These are phyloP conservation scores for Orthonyx spaldingii DNA, from an alignment of 2,113 vertebrate genomes.

Conservation along the genomic window DNA sequence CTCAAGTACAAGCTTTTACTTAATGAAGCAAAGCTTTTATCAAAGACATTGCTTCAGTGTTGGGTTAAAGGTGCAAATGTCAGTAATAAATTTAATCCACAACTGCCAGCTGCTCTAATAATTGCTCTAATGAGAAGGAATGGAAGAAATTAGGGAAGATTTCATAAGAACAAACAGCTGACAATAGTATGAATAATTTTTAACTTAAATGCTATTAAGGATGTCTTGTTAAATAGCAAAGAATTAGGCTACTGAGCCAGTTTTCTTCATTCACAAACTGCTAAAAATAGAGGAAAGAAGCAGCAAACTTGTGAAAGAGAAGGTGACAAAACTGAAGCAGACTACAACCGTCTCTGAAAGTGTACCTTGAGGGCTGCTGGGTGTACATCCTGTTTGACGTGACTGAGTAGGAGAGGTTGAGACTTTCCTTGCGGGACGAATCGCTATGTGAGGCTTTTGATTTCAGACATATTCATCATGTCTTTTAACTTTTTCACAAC, in stretches of 20 bases:
- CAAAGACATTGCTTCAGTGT: neutral
- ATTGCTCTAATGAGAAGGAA: neutral
- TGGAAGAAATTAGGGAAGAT: neutral
- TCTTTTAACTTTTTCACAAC: neutral
- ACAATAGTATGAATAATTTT: neutral
- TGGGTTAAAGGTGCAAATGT: neutral
- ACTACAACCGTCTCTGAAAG: constrained; percentile 44
- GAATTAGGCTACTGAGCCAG: neutral
- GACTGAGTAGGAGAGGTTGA: constrained; percentile 77
- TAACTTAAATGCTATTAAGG: neutral
- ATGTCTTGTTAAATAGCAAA: neutral
- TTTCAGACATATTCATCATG: neutral
- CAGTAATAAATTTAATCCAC: neutral
- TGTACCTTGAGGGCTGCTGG: constrained; percentile 16
- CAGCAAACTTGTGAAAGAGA: constrained; percentile 45
- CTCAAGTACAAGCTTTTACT: neutral
- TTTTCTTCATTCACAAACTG: constrained; percentile 1
- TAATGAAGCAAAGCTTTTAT: neutral
- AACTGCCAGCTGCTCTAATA: neutral
- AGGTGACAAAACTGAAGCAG: neutral
- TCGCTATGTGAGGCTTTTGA: neutral
- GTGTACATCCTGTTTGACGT: constrained; percentile 72
- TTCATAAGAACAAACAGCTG: neutral
- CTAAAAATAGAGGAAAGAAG: neutral
- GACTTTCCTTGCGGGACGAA: neutral